A percentile compares a stretch with the other conserved stretches of the same genome.
phyloP scores from a whole-genome alignment of 2,888 invertebrate species.

The Cerastoderma edule region DNA sequence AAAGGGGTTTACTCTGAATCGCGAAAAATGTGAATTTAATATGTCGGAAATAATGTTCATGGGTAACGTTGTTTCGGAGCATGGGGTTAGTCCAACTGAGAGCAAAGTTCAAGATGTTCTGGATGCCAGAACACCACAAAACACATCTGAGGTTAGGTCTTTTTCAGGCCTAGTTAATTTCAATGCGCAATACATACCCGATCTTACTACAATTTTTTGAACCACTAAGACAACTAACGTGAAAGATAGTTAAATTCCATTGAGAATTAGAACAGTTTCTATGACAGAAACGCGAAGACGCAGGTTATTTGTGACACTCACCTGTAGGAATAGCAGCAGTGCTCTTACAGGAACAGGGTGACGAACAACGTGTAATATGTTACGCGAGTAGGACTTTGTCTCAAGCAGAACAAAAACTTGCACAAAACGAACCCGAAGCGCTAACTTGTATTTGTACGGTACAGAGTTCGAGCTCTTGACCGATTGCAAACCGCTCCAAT shows the following conservation, averaged over 20 bases:
- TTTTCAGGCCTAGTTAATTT: slow-evolving; percentile 59
- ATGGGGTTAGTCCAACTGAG: slow-evolving; percentile 40
- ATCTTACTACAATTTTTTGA: slow-evolving; percentile 51
- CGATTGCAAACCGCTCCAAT: slow-evolving; percentile 46
- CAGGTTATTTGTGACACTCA: slow-evolving; percentile 16
- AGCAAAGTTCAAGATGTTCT: slow-evolving; percentile 39
- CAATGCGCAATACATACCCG: slow-evolving; percentile 37
- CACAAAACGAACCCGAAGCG: slow-evolving; percentile 40
- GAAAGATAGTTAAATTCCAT: slow-evolving; percentile 19
- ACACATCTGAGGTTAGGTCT: slow-evolving; percentile 39
- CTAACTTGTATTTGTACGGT: slow-evolving; percentile 48
- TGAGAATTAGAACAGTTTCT: slow-evolving; percentile 37
- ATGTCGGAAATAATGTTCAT: slow-evolving; percentile 49
- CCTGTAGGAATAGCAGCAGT: slow-evolving; percentile 46
- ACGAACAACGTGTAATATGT: slow-evolving; percentile 35
- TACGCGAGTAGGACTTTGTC: slow-evolving; percentile 47
- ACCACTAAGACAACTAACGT: slow-evolving; percentile 37
- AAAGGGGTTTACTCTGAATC: slow-evolving; percentile 54
- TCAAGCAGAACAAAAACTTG: slow-evolving; percentile 45
- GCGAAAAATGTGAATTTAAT: slow-evolving; percentile 60
- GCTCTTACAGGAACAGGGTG: slow-evolving; percentile 41
- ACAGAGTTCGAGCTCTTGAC: slow-evolving; percentile 22
- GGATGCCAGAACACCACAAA: slow-evolving; percentile 40
- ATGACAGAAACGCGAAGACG: not conserved
- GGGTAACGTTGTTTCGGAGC: slow-evolving; percentile 40